Conservation (phyloP, 1,140 invertebrate genomes). For the Drosophila punjabiensis region DNA sequence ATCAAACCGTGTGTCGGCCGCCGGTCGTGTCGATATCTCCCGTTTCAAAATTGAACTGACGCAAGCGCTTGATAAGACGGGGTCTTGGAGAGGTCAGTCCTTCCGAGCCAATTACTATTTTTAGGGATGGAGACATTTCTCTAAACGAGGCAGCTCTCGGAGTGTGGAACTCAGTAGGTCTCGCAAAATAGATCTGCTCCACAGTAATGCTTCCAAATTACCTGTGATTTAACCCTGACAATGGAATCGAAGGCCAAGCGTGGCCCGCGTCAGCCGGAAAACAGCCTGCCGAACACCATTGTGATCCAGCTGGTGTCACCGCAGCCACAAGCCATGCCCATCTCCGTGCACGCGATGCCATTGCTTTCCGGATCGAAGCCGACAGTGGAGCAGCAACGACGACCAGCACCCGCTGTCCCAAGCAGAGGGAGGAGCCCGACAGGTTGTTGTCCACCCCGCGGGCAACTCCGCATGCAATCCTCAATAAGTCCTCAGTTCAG, state of each 20-base stretch:
- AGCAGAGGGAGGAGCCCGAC: not conserved
- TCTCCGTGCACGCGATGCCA: constrained; percentile 17
- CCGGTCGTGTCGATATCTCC: constrained; percentile 15
- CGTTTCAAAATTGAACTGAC: constrained; percentile 18
- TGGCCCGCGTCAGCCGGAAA: not conserved
- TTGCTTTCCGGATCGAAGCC: not conserved
- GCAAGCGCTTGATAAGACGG: constrained; percentile 23
- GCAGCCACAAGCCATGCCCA: constrained; percentile 6
- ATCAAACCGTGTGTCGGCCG: constrained; percentile 34
- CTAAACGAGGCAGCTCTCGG: too few species aligned
- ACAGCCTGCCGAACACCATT: constrained; percentile 22
- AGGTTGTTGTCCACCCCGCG: not conserved
- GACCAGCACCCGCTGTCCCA: not conserved
- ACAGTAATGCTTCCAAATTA: constrained; percentile 26
- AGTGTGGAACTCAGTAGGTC: constrained; percentile 13
- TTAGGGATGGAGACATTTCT: not conserved
- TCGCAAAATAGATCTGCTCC: not conserved
- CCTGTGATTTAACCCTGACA: not conserved
- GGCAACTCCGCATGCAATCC: not conserved
- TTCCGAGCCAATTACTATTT: too few species aligned
- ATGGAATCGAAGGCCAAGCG: constrained; percentile 17
- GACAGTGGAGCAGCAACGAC: not conserved
- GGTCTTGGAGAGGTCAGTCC: constrained; percentile 10
- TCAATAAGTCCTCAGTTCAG: not conserved
- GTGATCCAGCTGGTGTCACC: constrained; percentile 30